phyloP scores from a whole-genome alignment of 1,140 invertebrate genomes.

The Spodoptera frugiperda region DNA sequence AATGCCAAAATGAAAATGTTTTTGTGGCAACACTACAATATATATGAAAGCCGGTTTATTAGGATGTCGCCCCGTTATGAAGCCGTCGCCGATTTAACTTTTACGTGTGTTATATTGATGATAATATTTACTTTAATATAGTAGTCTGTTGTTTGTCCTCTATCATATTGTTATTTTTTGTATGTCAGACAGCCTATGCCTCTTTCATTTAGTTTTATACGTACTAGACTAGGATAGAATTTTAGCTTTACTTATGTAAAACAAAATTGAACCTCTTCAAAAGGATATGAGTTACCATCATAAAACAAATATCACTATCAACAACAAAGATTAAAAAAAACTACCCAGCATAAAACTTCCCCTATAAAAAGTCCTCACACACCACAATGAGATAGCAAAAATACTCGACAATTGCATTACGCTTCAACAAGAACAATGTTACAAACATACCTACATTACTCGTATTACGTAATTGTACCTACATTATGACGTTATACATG shows the following conservation, averaged over 20 bases:
- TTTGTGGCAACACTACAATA: slow-evolving; percentile 48
- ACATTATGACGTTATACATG: slow-evolving; percentile 17
- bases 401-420: background rate
- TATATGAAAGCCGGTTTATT: slow-evolving; percentile 42
- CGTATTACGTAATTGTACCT: slow-evolving; percentile 18
- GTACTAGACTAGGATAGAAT: no score
- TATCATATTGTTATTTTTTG: background rate
- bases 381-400: slow-evolving; percentile 18
- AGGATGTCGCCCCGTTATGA: slow-evolving; percentile 41
- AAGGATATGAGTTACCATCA: no score
- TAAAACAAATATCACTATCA: no score
- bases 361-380: background rate
- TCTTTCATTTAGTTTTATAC: no score
- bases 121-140: slow-evolving; percentile 23
- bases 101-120: slow-evolving; percentile 38
- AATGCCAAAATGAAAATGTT: slow-evolving; percentile 61
- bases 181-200: no score
- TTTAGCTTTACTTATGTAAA: no score
- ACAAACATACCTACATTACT: slow-evolving; percentile 3
- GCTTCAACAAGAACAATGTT: slow-evolving; percentile 10
- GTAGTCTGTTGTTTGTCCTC: background rate
- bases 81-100: slow-evolving; percentile 32
- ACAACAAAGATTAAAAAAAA: no score
- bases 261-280: no score
- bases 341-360: no score